Percentiles rank a stretch among this genome's conserved stretches.
phyloP scores from a whole-genome alignment of 2,113 vertebrate species.

The Grammomys dolichurus region DNA sequence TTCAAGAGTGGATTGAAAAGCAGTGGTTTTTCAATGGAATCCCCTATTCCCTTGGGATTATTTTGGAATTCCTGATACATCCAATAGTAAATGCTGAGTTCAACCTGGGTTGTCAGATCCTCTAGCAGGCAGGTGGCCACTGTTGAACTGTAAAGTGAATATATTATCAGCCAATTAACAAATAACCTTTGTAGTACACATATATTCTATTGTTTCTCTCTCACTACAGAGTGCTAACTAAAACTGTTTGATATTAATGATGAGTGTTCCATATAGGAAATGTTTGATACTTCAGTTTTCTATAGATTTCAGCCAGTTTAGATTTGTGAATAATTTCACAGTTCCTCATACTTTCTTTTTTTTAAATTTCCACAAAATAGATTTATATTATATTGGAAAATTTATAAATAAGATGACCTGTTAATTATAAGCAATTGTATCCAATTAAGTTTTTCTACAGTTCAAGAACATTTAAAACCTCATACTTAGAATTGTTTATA shows the following conservation, averaged over 20 bases:
- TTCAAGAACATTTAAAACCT: conserved; percentile 57
- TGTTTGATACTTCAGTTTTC: not conserved
- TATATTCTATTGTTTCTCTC: not conserved
- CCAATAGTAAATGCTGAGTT: not conserved
- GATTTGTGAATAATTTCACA: not conserved
- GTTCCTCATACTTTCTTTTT: not conserved
- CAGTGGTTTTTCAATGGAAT: not conserved
- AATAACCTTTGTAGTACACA: not conserved
- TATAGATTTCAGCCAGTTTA: not conserved
- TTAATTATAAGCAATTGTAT: not conserved
- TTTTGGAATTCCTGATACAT: not conserved
- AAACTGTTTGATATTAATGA: not conserved
- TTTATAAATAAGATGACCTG: not conserved
- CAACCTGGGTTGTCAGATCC: not conserved
- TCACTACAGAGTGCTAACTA: not conserved
- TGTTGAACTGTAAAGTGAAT: not conserved
- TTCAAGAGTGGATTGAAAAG: not conserved
- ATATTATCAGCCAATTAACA: not conserved
- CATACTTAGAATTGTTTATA: conserved; percentile 63
- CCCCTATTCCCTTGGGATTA: not conserved
- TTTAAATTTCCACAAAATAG: conserved; percentile 22
- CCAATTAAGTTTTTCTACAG: conserved; percentile 33
- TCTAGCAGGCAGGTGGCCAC: too few species aligned
- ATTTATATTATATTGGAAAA: not conserved
- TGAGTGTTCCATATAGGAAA: not conserved